phyloP scores from a whole-genome alignment of 2,797 vertebrate species.

The Tauraco hartlaubi region DNA sequence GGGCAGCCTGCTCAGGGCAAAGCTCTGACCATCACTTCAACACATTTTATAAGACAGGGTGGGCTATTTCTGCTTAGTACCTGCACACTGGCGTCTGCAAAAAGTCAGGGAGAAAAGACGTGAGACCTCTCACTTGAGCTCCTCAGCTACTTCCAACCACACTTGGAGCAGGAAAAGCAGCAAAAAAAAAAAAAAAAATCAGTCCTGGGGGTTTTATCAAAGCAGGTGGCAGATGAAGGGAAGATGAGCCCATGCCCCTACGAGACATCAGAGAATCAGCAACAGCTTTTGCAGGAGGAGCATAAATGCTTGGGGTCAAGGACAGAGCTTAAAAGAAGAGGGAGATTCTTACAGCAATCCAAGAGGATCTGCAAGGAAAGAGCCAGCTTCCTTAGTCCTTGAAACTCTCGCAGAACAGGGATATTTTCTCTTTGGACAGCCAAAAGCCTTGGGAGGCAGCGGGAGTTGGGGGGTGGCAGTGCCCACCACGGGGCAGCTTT shows the following conservation, averaged over 20 bases:
- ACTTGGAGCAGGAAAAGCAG: not conserved
- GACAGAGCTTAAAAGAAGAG: not conserved
- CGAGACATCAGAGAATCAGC: not conserved
- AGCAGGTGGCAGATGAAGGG: not conserved
- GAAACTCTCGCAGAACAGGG: not conserved
- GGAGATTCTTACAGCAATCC: not conserved
- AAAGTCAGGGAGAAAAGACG: not conserved
- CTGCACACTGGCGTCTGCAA: not conserved
- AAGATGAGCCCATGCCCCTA: not conserved
- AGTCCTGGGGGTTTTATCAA: not conserved
- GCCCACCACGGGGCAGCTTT: not conserved
- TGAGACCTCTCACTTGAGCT: not conserved
- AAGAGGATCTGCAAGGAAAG: not conserved
- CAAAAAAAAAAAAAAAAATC: not conserved
- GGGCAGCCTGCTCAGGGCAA: not conserved
- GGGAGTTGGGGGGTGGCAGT: not conserved
- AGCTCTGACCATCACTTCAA: rapidly evolving
- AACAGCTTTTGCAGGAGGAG: not conserved
- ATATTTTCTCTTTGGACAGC: not conserved
- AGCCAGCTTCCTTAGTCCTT: not conserved
- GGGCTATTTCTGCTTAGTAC: not conserved
- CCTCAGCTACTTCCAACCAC: not conserved
- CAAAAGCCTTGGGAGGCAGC: not conserved
- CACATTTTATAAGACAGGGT: not conserved
- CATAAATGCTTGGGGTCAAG: rapidly evolving